Evolutionary conservation across 2,113 vertebrate genomes (phyloP).

Genomic region (Saimiri boliviensis): DNA sequence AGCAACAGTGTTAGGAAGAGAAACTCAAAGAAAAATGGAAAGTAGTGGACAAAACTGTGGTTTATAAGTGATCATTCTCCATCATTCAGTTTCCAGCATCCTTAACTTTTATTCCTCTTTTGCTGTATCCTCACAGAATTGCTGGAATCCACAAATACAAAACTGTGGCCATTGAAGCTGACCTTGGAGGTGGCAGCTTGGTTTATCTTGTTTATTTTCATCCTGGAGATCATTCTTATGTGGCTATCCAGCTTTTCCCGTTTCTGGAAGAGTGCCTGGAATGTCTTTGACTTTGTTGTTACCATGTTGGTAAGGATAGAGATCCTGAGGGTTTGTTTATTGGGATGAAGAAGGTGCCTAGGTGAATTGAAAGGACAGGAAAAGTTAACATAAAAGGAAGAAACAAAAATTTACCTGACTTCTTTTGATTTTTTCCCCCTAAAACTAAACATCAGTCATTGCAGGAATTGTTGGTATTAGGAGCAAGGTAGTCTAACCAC

Average conservation of each 20-base stretch:
- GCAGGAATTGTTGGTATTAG: background rate
- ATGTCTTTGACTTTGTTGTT: conserved; percentile 81
- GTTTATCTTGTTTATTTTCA: conserved; percentile 80
- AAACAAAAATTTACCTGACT: background rate
- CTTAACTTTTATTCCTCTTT: background rate
- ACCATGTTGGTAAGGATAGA: conserved; percentile 78
- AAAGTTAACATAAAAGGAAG: conserved; percentile 11
- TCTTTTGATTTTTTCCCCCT: background rate
- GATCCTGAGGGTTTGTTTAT: conserved; percentile 4
- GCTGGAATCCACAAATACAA: conserved; percentile 52
- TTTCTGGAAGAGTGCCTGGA: conserved; percentile 83
- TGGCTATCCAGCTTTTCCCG: conserved; percentile 77
- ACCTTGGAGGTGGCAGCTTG: conserved; percentile 76
- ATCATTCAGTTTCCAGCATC: background rate
- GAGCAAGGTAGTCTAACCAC: background rate
- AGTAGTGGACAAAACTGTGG: background rate
- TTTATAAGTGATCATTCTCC: conserved; percentile 6
- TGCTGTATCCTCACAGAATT: conserved; percentile 67
- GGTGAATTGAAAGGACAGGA: conserved; percentile 39
- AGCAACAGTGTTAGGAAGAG: conserved; percentile 10
- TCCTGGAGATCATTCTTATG: conserved; percentile 78
- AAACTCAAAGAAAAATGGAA: conserved; percentile 11
- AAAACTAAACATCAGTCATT: conserved; percentile 16
- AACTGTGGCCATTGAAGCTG: conserved; percentile 60
- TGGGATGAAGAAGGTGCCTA: background rate